phyloP scores from a whole-genome alignment of 2,113 vertebrate species.

The Speoplatyrhinus poulsoni region DNA sequence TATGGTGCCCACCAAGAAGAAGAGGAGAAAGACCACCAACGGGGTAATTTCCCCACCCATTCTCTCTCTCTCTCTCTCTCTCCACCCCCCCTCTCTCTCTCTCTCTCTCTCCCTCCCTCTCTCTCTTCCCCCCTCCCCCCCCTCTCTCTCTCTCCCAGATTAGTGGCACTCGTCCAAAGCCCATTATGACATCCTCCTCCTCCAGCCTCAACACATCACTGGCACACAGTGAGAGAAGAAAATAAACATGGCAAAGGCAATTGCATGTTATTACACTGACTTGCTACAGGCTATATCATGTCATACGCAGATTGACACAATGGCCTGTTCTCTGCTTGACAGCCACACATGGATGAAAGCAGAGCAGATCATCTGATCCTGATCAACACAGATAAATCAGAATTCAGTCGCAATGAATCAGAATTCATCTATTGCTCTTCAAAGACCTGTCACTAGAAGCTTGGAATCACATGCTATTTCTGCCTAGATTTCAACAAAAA shows the following conservation, averaged over 20 bases:
- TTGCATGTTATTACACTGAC: slow-evolving; percentile 38
- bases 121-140: neutral
- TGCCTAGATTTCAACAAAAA: too few relatives aligned
- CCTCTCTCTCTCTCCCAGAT: neutral
- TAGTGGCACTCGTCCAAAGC: slow-evolving; percentile 15
- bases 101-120: neutral
- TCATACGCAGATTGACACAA: slow-evolving; percentile 41
- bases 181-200: slow-evolving; percentile 38
- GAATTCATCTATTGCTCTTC: too few relatives aligned
- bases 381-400: too few relatives aligned
- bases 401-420: too few relatives aligned
- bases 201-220: slow-evolving; percentile 17
- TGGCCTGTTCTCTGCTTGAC: slow-evolving; percentile 21
- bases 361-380: slow-evolving; percentile 4
- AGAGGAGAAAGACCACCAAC: slow-evolving; percentile 85
- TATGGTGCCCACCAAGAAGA: slow-evolving; percentile 87
- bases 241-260: neutral
- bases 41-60: slow-evolving; percentile 77
- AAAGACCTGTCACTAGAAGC: too few relatives aligned
- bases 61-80: neutral
- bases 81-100: neutral
- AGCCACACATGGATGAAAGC: slow-evolving; percentile 52
- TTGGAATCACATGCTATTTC: too few relatives aligned
- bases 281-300: slow-evolving; percentile 14
- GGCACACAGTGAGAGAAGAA: slow-evolving; percentile 8